Conservation (phyloP, 2,113 vertebrate species). For the Pandion haliaetus region DNA sequence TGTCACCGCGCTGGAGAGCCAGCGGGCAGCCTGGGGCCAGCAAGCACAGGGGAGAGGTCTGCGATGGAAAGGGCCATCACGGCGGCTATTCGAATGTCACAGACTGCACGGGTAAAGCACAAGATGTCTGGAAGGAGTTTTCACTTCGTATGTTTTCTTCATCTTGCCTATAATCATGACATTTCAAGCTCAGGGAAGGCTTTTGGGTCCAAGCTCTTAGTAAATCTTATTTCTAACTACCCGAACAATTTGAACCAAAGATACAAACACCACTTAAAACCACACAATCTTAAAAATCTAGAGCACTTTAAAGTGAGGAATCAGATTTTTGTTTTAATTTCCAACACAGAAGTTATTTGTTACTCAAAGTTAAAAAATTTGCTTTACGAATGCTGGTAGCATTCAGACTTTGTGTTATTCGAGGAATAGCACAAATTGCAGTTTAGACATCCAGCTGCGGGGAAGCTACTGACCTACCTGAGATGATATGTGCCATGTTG, state of each 20-base stretch:
- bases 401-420: not conserved
- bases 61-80: not conserved
- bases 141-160: not conserved
- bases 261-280: not conserved
- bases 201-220: not conserved
- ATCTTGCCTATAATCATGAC: not conserved
- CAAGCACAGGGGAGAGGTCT: not conserved
- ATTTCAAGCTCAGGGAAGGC: not conserved
- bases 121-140: not conserved
- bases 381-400: not conserved
- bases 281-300: not conserved
- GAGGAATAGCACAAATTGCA: not conserved
- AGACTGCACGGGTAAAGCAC: not conserved
- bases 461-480: not conserved
- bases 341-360: not conserved
- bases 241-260: not conserved
- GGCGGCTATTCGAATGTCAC: fast-evolving
- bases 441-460: not conserved
- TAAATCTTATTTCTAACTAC: not conserved
- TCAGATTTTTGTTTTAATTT: not conserved
- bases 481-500: not conserved
- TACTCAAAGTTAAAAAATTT: not conserved
- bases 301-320: not conserved
- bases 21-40: not conserved
- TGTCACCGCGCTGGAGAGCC: not conserved